phyloP scores from a whole-genome alignment of 2,113 vertebrate species.

The Panurus biarmicus region DNA sequence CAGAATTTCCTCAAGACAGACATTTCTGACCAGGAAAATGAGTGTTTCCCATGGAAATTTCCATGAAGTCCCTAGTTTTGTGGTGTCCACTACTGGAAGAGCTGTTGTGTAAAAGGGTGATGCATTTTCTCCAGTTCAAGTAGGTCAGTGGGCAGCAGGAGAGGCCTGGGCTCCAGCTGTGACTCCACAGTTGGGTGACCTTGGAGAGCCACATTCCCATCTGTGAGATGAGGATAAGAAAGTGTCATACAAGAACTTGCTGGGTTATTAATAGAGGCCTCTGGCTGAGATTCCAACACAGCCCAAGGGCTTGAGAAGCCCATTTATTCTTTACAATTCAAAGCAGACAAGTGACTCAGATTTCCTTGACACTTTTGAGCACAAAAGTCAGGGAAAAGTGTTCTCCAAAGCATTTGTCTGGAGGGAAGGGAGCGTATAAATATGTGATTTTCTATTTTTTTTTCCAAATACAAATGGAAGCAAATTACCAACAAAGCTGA shows the following conservation, averaged over 20 bases:
- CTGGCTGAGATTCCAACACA: not conserved
- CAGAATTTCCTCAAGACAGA: not conserved
- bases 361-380: not conserved
- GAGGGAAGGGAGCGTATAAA: not conserved
- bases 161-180: not conserved
- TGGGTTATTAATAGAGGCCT: constrained; percentile 14
- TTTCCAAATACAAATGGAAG: not conserved
- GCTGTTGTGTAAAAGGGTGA: not conserved
- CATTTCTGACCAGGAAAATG: not conserved
- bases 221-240: not conserved
- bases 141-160: not conserved
- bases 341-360: constrained; percentile 7
- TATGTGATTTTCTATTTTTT: not conserved
- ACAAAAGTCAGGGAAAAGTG: not conserved
- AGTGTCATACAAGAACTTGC: not conserved
- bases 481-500: not conserved
- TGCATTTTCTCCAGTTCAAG: not conserved
- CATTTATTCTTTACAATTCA: constrained; percentile 15
- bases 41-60: not conserved
- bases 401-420: not conserved
- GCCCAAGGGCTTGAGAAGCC: constrained; percentile 17
- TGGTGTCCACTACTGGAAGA: not conserved
- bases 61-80: not conserved
- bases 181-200: not conserved
- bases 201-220: not conserved